Evolutionary conservation across 2,888 invertebrate species (phyloP), one percentile per base, ranked within the genome.

Genomic region (Caenorhabditis afra): DNA sequence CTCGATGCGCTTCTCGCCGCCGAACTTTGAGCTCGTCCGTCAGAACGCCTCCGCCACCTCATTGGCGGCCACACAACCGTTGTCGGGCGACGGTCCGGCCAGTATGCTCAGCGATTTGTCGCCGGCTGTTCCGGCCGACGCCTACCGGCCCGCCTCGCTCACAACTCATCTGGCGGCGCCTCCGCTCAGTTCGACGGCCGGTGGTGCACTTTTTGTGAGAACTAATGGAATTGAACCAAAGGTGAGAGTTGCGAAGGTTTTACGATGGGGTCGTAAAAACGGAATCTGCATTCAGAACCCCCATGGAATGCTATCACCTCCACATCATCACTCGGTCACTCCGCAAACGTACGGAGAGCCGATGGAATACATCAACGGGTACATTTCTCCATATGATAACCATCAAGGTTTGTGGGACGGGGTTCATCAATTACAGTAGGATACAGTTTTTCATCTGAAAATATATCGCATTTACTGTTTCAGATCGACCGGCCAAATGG

Each of bases 141-240:
- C 64, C 5, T 79, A 79, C 49, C 55, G 68, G 35, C 73, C 79
- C 12, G 18, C 74, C 16, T 64, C 73, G 11, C 61, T 79, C 16
- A 79, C 29, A 29, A 29, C 75, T 35, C 82, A 84, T 29, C 82
- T 82, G 47, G 45, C 82, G 1, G 74, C 82, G 1, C 75, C 81
- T 18, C 84, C 84, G 0, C 68, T 81, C 10, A 84, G 81, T 81
- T 41, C 41, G 2, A 37, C 65, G 4, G 39, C 76, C 11, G 22
- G 20, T 4, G 20, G 20, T 12, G 35, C 58, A 14, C 47, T 79
- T 52, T 73, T 37, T 23, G 67, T 79, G 12, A 79, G 67, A 39
- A 71, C 71, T 3, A 70, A 68, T 55, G 77, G 61, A 23, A 47
- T 66, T 35, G 61, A 78, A 12, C 71, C 64, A 37, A 73, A 73